Base-by-base conservation (phyloP, 2,888 invertebrate species). In the Tolmerus cingulatus region DNA sequence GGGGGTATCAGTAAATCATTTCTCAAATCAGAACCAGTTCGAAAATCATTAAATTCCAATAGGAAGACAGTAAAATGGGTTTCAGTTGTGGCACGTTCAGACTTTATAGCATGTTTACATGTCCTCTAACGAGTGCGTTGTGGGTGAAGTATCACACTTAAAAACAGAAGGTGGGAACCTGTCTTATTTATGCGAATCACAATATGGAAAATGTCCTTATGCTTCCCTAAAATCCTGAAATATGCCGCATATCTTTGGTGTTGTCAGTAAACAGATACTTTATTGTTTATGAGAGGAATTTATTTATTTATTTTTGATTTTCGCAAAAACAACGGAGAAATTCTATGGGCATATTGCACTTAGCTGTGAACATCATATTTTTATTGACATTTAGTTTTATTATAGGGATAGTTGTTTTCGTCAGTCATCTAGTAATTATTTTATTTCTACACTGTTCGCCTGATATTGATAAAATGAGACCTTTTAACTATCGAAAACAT, bases 21-120 rank as follows among this genome's bases (percentile, higher is more conserved):
- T 81, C n/a, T 55, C 55, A 81, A 81, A 81, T 81, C 81, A 51
- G 81, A 51, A 51, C 30, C 81, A 55, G 81, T 81, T 81, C 81
- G 81, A 81, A 81, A 81, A 81, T 81, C 81, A 81, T 81, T 81
- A 81, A 81, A 81, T 81, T 51, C 51, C 81, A 51, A 81, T 81
- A 30, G 81, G 27, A 81, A 81, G 81, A 81, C 34, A 55, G 51
- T 81, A 34, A 81, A 81, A 81, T 81, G 27, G 34, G 19, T 81
- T 51, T 30, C 30, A 81, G 81, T 81, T 9, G 9, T 51, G 81
- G 81, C 81, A 81, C 81, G 81, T 81, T 81, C 30, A 34, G 5
- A 23, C 16, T 55, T 81, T 81, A 81, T 81, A 51, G 81, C 30
- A 55, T 51, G 81, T 81, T 81, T 81, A 81, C 81, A 51, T 16